phyloP scores from a whole-genome alignment of 2,888 invertebrate species.

The Phyto melanocephala region DNA sequence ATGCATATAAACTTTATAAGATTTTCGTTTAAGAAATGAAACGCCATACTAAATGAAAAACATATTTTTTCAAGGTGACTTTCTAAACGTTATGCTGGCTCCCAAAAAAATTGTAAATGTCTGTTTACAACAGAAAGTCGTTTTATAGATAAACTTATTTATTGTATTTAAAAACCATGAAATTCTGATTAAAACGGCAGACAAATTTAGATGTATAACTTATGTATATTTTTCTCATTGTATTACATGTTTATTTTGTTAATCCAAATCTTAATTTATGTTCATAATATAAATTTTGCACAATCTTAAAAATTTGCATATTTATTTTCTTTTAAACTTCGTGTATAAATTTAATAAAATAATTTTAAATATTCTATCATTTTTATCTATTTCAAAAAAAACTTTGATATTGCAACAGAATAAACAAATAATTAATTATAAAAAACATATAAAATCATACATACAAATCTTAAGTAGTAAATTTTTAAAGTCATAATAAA shows the following conservation, averaged over 20 bases:
- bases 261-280: conserved; percentile 34
- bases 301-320: conserved; percentile 38
- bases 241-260: conserved; percentile 35
- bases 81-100: too few relatives aligned
- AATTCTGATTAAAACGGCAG: too few relatives aligned
- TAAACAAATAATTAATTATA: conserved; percentile 1
- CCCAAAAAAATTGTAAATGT: too few relatives aligned
- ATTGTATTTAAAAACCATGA: too few relatives aligned
- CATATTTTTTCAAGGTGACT: too few relatives aligned
- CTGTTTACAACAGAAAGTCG: too few relatives aligned
- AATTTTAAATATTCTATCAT: conserved; percentile 1
- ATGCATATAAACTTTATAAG: too few relatives aligned
- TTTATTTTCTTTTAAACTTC: background rate
- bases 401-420: conserved; percentile 48
- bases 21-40: too few relatives aligned
- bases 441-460: conserved; percentile 33
- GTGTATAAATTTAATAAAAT: too few relatives aligned
- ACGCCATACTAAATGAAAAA: too few relatives aligned
- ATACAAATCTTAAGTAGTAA: conserved; percentile 17
- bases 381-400: conserved; percentile 28
- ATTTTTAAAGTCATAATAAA: conserved; percentile 11
- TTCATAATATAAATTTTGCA: conserved; percentile 25
- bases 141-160: too few relatives aligned
- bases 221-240: conserved; percentile 40
- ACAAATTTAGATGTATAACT: too few relatives aligned